Evolutionary conservation across 2,113 vertebrate species (phyloP), one percentile per base, ranked within the genome.

Genomic region (Cromileptes altivelis): DNA sequence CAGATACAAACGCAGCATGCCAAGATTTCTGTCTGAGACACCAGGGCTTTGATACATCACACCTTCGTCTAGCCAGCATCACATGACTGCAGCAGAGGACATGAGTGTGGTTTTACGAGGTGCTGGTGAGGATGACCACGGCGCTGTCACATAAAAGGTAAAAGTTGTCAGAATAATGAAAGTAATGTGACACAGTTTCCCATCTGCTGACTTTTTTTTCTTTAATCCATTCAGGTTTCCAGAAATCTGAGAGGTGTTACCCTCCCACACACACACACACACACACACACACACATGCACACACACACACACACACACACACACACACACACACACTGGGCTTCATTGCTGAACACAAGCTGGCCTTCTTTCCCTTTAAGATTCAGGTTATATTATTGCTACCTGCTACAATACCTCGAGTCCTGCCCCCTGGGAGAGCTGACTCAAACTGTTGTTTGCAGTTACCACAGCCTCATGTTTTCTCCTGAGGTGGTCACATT

Each of bases 91-190:
- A 90, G 88, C 85, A 71, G 73, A 89, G 85, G 83, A 87, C 90
- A 87, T 53, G 57, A 82, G 80, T 30, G 33, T 30, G 62, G 33
- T 86, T 94, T 95, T 93, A 95, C 76, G 88, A 92, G 88, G 94
- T 94, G 93, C 76, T 50, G 45, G 61, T 91, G 95, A 95, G 88
- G 92, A 93, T 93, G 90, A 84, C 88, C 94, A 94, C 88, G 27
- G 78, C 67, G 6, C 80, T 61, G 62, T 71, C 70, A 88, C 79
- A 87, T 92, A 64, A 89, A 89, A 88, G 80, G 60, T 61, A 78
- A 84, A 85, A 80, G 62, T 78, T 87, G 88, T 85, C 80, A 71
- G 60, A 27, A 78, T 89, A 88, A 92, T 91, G 78, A 92, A 93
- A 90, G 90, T 57, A 88, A 88, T 84, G 82, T 50, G 75, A 90